phyloP scores from a whole-genome alignment of 2,113 vertebrate species.

The Tiliqua scincoides region DNA sequence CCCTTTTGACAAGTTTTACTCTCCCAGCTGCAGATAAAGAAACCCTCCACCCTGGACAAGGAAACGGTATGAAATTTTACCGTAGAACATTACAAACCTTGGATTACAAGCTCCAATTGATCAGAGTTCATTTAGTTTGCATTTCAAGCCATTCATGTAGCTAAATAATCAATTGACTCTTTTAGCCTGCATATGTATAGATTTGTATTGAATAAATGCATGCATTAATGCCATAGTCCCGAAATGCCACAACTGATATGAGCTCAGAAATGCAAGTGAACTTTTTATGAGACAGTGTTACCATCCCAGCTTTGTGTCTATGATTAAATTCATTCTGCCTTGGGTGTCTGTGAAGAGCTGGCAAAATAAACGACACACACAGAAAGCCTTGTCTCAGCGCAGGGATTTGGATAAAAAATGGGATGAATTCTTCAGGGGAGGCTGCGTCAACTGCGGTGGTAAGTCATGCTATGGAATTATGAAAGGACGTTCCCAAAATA shows the following conservation, averaged over 20 bases:
- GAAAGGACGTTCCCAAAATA: constrained; percentile 56
- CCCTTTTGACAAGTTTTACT: background rate
- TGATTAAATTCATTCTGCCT: constrained; percentile 38
- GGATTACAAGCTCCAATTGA: background rate
- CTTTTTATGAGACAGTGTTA: constrained; percentile 40
- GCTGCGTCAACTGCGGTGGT: constrained; percentile 27
- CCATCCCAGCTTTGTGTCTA: constrained; percentile 22
- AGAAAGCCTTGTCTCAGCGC: constrained; percentile 38
- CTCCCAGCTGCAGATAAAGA: background rate
- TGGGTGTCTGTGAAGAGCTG: constrained; percentile 23
- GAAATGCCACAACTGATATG: constrained; percentile 18
- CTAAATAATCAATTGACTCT: background rate
- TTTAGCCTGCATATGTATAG: background rate
- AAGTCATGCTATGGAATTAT: constrained; percentile 47
- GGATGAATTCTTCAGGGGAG: background rate
- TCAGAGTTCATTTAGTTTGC: background rate
- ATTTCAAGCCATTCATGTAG: background rate
- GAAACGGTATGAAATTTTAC: background rate
- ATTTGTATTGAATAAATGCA: background rate
- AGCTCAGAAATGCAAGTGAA: constrained; percentile 18
- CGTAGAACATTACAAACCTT: background rate
- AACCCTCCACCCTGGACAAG: background rate
- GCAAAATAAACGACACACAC: constrained; percentile 54
- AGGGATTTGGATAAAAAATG: constrained; percentile 8
- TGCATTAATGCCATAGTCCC: background rate